Percentiles rank a stretch among this genome's conserved stretches.
phyloP scores from a whole-genome alignment of 2,888 invertebrate genomes.

The Eupithecia abbreviata region DNA sequence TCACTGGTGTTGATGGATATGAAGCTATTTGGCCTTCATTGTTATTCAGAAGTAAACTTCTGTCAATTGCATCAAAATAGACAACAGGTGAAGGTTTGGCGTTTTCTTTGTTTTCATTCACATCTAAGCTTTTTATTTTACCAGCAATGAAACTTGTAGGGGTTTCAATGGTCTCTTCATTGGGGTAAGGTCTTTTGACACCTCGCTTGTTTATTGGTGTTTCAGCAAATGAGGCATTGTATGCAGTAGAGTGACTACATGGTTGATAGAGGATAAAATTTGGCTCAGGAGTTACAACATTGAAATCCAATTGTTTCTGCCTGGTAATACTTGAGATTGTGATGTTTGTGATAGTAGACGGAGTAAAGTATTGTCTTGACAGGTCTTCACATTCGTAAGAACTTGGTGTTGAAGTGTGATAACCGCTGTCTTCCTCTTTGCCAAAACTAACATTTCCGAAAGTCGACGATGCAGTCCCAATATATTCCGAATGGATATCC shows the following conservation, averaged over 20 bases:
- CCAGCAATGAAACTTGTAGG: slow-evolving; percentile 76
- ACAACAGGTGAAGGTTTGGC: slow-evolving; percentile 44
- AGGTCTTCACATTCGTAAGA: slow-evolving; percentile 68
- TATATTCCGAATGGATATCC: slow-evolving; percentile 66
- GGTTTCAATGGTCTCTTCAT: slow-evolving; percentile 58
- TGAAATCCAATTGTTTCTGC: slow-evolving; percentile 56
- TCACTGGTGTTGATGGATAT: slow-evolving; percentile 75
- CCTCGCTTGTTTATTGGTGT: slow-evolving; percentile 65
- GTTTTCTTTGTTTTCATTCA: slow-evolving; percentile 66
- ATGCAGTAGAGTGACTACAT: slow-evolving; percentile 47
- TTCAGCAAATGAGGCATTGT: slow-evolving; percentile 44
- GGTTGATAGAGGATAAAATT: slow-evolving; percentile 48
- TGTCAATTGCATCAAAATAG: slow-evolving; percentile 45
- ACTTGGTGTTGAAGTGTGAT: slow-evolving; percentile 74
- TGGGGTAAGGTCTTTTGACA: slow-evolving; percentile 66
- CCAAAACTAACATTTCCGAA: slow-evolving; percentile 62
- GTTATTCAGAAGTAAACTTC: slow-evolving; percentile 44
- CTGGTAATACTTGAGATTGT: slow-evolving; percentile 53
- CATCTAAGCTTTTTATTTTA: slow-evolving; percentile 68
- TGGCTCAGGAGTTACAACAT: slow-evolving; percentile 54
- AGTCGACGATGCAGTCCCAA: slow-evolving; percentile 62
- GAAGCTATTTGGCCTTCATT: slow-evolving; percentile 55
- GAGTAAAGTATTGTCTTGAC: slow-evolving; percentile 62
- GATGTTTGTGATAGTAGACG: slow-evolving; percentile 53
- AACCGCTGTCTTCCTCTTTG: slow-evolving; percentile 77